Evolutionary conservation across 1,140 invertebrate species (phyloP).

Genomic region (Stegodyphus dumicola): DNA sequence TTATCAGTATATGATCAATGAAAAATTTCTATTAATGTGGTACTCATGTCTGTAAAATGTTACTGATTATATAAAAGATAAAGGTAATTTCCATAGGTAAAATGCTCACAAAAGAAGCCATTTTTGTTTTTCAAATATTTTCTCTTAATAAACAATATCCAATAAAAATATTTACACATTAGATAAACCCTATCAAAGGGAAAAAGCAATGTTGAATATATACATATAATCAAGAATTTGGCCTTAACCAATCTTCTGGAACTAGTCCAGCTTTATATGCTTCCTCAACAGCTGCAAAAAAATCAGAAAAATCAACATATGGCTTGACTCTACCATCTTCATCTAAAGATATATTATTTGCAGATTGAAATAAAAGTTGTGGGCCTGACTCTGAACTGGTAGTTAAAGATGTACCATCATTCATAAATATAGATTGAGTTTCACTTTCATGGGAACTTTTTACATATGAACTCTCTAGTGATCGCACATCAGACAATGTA

Average conservation of each 20-base stretch:
- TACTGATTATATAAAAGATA: too few relatives aligned
- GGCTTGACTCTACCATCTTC: constrained; percentile 77
- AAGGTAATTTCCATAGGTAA: too few relatives aligned
- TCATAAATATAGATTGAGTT: background rate
- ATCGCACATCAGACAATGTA: constrained; percentile 16
- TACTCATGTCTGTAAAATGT: too few relatives aligned
- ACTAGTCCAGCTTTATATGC: constrained; percentile 65
- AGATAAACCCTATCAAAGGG: too few relatives aligned
- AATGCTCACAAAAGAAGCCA: too few relatives aligned
- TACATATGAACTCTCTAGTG: constrained; percentile 9
- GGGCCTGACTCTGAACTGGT: constrained; percentile 62
- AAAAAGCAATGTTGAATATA: too few relatives aligned
- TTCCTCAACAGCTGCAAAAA: constrained; percentile 80
- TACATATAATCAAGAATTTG: too few relatives aligned
- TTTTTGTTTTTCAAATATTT: too few relatives aligned
- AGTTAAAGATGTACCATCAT: constrained; percentile 51
- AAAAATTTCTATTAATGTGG: too few relatives aligned
- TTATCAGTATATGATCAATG: too few relatives aligned
- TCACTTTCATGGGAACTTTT: constrained; percentile 4
- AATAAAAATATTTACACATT: too few relatives aligned
- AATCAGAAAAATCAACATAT: constrained; percentile 88
- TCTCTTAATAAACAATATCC: too few relatives aligned
- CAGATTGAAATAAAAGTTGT: constrained; percentile 49
- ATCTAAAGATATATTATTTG: constrained; percentile 68
- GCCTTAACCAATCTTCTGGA: constrained; percentile 49